Base-by-base conservation (phyloP, 1,140 invertebrate species). In the Centruroides sculpturatus region DNA sequence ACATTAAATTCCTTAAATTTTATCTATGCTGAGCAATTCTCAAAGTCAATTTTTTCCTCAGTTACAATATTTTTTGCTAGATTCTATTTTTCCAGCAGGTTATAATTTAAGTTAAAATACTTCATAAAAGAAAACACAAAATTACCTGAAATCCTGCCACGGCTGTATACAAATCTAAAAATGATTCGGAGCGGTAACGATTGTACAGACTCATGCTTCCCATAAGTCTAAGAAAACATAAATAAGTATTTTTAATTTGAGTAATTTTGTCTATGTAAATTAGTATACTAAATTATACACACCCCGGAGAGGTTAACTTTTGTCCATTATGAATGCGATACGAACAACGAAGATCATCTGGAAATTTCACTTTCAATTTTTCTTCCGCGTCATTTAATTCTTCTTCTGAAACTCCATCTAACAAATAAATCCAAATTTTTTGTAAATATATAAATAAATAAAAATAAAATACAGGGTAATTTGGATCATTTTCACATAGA, bases 261-360 rank as follows among this genome's bases (percentile, higher is more conserved):
- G 23, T 23, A 23, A 23, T 23, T 23, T 23, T 23, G 23, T 23
- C 23, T 1, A 23, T 2, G 2, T 23, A 23, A 23, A 23, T 23
- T 23, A 23, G 23, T 41, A 5, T 6, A 41, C 8, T 3, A 41
- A 57, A 51, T 56, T 47, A 47, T 50, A 12, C 13, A n/a, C 56
- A 66, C 65, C 65, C 65, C 34, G 65, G 65, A 12, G 59, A 59
- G 23, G 56, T 59, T 51, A 66, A 35, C 13, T 57, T 56, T 60
- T 71, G 70, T 0, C 70, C 70, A 66, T 71, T 70, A 52, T 69
- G 67, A 47, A 71, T 70, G 12, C 68, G 65, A 56, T 68, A 67
- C n/a, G 69, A 70, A 57, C 69, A 69, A 12, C 69, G 59, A 3
- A 71, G 55, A 58, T 71, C 70, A 46, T 48, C 52, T 4, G 69